A percentile compares a stretch with the other conserved stretches of the same genome.
Evolutionary conservation across 2,888 invertebrate species (phyloP).

Genomic region (Machimus atricapillus): DNA sequence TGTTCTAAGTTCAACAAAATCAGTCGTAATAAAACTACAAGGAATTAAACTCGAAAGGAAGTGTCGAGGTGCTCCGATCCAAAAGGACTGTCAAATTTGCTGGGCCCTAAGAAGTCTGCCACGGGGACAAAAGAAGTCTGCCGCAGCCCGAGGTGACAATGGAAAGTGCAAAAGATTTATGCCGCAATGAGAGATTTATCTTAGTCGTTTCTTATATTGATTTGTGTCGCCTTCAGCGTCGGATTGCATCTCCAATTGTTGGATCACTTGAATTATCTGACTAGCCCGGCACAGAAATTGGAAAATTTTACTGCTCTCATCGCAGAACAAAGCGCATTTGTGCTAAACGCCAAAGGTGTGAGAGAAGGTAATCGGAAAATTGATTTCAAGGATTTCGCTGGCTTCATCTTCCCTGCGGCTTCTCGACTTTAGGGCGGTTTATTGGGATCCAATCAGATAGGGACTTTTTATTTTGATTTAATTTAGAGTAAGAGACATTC

Average conservation of each 20-base stretch:
- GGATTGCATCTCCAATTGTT: constrained; percentile 39
- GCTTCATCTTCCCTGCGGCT: not conserved
- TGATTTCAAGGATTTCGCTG: constrained; percentile 4
- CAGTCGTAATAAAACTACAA: constrained; percentile 30
- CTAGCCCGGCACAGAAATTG: not conserved
- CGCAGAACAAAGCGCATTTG: not conserved
- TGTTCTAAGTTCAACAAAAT: not conserved
- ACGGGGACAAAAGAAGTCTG: constrained; percentile 8
- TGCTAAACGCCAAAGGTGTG: not conserved
- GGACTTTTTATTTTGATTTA: not conserved
- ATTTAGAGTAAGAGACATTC: not conserved
- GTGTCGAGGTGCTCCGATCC: not conserved
- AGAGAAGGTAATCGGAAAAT: constrained; percentile 25
- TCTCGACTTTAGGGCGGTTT: not conserved
- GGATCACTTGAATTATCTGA: constrained; percentile 42
- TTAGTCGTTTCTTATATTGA: constrained; percentile 42
- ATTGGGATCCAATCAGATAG: not conserved
- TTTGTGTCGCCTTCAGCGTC: constrained; percentile 43
- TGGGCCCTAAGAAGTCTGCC: not conserved
- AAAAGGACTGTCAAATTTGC: constrained; percentile 8
- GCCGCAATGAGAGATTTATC: constrained; percentile 43
- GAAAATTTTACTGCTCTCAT: constrained; percentile 22
- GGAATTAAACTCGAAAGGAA: not conserved
- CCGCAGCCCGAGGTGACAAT: constrained; percentile 20
- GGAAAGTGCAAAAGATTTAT: constrained; percentile 42